Evolutionary conservation across 2,797 vertebrate species (phyloP), one percentile per base, ranked within the genome.

Genomic region (Hipposideros larvatus): DNA sequence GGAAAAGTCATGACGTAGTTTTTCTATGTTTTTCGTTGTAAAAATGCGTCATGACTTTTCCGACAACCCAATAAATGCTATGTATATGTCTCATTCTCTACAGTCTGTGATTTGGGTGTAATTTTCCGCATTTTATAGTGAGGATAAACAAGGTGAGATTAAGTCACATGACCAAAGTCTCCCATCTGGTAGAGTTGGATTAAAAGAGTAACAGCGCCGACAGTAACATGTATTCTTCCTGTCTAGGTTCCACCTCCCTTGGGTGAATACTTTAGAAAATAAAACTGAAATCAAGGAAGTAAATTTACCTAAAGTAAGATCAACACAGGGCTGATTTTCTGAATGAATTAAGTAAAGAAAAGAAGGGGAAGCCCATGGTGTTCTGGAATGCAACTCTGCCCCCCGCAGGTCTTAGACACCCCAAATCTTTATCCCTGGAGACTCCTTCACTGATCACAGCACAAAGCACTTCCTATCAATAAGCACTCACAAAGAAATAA

Each of bases 271-370:
- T 28, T n/a, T 26, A 77, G 57, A 73, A 86, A 73, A 88, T 28
- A 92, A 89, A 84, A 80, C 41, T 53, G 16, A 95, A 13, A 53
- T 87, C 48, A 70, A 51, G 21, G 68, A 95, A 79, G 66, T 37
- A 95, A 77, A 65, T 78, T 78, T 82, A 89, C 31, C 34, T 87
- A 61, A 87, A 90, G 55, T 87, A 63, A 46, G 48, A 74, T 59
- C 74, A 37, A 59, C 7, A 21, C 1, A 11, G 1, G 2, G 6
- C 34, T 73, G 53, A 11, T 88, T 61, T 94, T 94, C 53, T 80
- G 41, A 87, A 75, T n/a, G 87, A 79, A 70, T 34, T 59, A 87
- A n/a, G 18, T 10, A 43, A 37, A 86, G 26, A 22, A 28, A 74
- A 65, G 48, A 65, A n/a, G 63, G 6, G 2, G 86, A 89, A 65